Percentiles rank a stretch among this genome's conserved stretches.
Evolutionary conservation across 2,797 vertebrate species (phyloP).

Genomic region (Vipera ursinii): DNA sequence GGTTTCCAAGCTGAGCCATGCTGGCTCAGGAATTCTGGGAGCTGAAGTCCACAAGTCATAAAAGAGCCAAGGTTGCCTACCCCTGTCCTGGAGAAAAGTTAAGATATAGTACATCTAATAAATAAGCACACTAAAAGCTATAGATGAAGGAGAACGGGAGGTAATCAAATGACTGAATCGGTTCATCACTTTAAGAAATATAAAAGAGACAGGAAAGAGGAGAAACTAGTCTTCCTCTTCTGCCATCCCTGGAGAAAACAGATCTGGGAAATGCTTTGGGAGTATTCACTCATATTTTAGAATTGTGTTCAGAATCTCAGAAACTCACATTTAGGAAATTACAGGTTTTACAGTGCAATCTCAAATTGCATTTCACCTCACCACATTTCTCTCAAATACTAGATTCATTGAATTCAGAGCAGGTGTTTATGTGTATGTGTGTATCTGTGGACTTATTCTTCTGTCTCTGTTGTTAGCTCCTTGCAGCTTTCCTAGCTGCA

Average conservation of each 20-base stretch:
- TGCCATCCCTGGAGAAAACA: not conserved
- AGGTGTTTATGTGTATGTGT: not conserved
- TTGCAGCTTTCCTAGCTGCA: slow-evolving; percentile 62
- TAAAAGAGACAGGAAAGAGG: slow-evolving; percentile 10
- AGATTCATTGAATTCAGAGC: not conserved
- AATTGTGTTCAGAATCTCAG: not conserved
- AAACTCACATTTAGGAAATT: slow-evolving; percentile 47
- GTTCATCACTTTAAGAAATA: slow-evolving; percentile 23
- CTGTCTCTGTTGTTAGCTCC: slow-evolving; percentile 52
- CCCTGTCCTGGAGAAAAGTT: not conserved
- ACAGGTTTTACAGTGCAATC: slow-evolving; percentile 21
- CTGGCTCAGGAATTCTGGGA: no score
- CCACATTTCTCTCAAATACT: not conserved
- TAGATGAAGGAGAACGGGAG: not conserved
- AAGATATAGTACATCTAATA: not conserved
- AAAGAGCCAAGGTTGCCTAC: no score
- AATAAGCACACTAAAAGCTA: not conserved
- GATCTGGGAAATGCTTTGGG: not conserved
- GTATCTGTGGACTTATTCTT: slow-evolving; percentile 30
- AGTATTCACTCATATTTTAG: not conserved
- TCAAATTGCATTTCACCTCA: not conserved
- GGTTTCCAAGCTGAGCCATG: no score
- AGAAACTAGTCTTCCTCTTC: not conserved
- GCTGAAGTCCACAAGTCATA: no score
- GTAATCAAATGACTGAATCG: not conserved